Percentiles rank a stretch among this genome's conserved stretches.
Conservation (phyloP, 2,888 invertebrate genomes). For the Hipparchia semele region DNA sequence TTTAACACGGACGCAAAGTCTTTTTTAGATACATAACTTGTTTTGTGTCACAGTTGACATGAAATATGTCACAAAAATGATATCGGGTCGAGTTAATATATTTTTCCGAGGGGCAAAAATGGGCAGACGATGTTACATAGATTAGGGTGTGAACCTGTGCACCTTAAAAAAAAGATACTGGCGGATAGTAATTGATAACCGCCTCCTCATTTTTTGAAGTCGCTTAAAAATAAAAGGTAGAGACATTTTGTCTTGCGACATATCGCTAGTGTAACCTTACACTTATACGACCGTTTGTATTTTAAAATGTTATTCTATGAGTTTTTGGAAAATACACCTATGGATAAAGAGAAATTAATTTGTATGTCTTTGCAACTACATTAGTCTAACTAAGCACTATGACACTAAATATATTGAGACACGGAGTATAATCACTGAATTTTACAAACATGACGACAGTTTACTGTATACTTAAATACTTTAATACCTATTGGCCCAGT, state of each 20-base stretch:
- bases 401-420: constrained; percentile 25
- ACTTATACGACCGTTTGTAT: not conserved
- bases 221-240: not conserved
- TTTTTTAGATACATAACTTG: too few relatives aligned
- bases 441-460: constrained; percentile 6
- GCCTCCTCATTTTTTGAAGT: too few relatives aligned
- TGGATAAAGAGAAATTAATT: constrained; percentile 4
- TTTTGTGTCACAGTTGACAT: too few relatives aligned
- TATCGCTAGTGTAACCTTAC: not conserved
- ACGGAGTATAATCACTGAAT: constrained; percentile 26
- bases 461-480: constrained; percentile 28
- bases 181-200: too few relatives aligned
- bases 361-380: constrained; percentile 18
- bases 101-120: too few relatives aligned
- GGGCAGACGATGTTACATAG: too few relatives aligned
- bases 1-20: too few relatives aligned
- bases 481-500: too few relatives aligned
- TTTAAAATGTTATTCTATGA: not conserved
- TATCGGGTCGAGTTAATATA: too few relatives aligned
- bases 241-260: not conserved
- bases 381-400: constrained; percentile 36
- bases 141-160: too few relatives aligned
- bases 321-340: not conserved
- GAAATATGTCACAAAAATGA: too few relatives aligned
- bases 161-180: too few relatives aligned